Evolutionary conservation across 2,888 invertebrate genomes (phyloP).

Genomic region (Acleris laterana): DNA sequence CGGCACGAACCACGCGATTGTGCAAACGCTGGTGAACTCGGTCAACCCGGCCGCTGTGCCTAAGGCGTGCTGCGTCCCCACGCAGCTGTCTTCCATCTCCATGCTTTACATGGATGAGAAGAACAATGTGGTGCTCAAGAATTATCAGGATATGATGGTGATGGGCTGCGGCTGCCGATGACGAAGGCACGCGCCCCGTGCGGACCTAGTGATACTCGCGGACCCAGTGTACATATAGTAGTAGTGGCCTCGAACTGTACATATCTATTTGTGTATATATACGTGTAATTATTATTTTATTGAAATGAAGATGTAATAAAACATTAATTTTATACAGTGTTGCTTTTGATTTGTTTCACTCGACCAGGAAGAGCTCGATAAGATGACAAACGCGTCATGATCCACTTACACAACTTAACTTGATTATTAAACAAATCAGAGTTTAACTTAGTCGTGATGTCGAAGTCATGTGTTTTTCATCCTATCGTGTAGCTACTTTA

Average conservation of each 20-base stretch:
- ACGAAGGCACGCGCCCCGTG: conserved; percentile 73
- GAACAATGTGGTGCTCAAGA: conserved; percentile 98
- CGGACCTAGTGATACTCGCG: conserved; percentile 78
- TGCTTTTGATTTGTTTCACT: conserved; percentile 38
- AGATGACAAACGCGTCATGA: not conserved
- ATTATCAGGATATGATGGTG: conserved; percentile 99
- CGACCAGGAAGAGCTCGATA: not conserved
- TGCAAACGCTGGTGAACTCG: conserved; percentile 98
- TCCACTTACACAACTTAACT: no score
- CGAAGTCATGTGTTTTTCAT: no score
- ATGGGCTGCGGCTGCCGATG: conserved; percentile 99
- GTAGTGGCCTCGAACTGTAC: conserved; percentile 77
- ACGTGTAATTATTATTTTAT: conserved; percentile 83
- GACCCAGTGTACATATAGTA: conserved; percentile 83
- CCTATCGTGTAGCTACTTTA: no score
- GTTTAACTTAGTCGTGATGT: no score
- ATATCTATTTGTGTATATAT: conserved; percentile 80
- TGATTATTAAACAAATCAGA: no score
- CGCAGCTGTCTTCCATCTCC: conserved; percentile 95
- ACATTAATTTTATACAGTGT: conserved; percentile 64
- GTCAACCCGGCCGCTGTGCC: conserved; percentile 96
- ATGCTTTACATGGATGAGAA: conserved; percentile 98
- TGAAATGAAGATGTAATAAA: conserved; percentile 81
- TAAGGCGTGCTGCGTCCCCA: conserved; percentile 98
- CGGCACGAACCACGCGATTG: conserved; percentile 99